A percentile compares a stretch with the other conserved stretches of the same genome.
Conservation (phyloP, 2,797 vertebrate genomes). For the Amblyopsis hoosieri region DNA sequence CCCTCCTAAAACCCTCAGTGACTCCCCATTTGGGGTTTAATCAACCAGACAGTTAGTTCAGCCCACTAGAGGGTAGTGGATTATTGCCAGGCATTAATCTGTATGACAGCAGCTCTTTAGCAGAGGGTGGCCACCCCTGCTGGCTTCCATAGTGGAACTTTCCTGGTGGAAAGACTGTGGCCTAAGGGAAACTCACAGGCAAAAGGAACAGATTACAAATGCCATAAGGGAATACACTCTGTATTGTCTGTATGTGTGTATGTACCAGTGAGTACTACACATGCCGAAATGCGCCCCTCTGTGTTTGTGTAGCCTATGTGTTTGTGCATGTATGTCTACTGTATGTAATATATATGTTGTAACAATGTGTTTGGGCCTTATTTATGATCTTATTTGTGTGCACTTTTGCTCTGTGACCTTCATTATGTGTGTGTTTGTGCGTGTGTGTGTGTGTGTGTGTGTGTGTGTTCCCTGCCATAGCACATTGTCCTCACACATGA, state of each 20-base stretch:
- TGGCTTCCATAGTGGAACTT: slow-evolving; percentile 55
- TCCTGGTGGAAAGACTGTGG: slow-evolving; percentile 44
- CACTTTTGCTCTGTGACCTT: not conserved
- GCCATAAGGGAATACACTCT: not conserved
- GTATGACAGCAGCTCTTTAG: slow-evolving; percentile 66
- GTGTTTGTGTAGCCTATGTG: slow-evolving; percentile 2
- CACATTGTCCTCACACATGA: slow-evolving; percentile 47
- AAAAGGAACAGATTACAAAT: not conserved
- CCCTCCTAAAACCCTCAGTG: slow-evolving; percentile 33
- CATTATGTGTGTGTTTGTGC: not conserved
- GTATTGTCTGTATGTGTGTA: slow-evolving; percentile 13
- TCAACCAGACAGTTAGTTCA: slow-evolving; percentile 57
- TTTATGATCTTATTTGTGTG: not conserved
- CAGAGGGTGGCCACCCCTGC: slow-evolving; percentile 57
- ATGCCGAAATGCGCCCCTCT: not conserved
- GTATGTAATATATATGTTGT: not conserved
- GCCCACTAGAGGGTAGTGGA: slow-evolving; percentile 28
- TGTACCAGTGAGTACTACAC: slow-evolving; percentile 9
- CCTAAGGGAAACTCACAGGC: slow-evolving; percentile 59
- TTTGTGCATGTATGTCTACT: not conserved
- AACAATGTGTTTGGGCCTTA: not conserved
- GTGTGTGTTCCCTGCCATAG: not conserved
- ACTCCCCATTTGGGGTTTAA: slow-evolving; percentile 56
- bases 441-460: slow-evolving; percentile 6
- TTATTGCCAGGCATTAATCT: slow-evolving; percentile 59